Conservation (phyloP, 2,888 invertebrate species). For the Carabus problematicus region DNA sequence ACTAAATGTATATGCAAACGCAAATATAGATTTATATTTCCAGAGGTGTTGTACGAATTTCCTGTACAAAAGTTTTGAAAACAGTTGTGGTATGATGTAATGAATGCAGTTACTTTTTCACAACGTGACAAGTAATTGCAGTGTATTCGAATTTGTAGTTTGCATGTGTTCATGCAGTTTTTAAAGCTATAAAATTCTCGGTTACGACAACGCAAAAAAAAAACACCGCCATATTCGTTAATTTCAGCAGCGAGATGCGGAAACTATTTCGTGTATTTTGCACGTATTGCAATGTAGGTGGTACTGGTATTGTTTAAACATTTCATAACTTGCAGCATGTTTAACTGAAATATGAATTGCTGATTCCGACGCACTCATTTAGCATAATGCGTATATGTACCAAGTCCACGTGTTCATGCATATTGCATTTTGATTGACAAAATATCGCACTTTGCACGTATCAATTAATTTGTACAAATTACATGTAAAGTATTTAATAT, state of each 20-base stretch:
- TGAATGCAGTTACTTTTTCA: constrained; percentile 24
- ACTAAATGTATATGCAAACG: no score
- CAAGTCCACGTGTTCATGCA: no score
- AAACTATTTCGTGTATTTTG: neutral
- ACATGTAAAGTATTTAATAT: no score
- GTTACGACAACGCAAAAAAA: constrained; percentile 19
- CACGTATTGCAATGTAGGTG: neutral
- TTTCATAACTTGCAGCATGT: no score
- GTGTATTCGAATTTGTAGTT: constrained; percentile 26
- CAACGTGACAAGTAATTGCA: constrained; percentile 24
- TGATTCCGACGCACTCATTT: no score
- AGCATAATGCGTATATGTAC: no score
- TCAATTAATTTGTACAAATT: no score
- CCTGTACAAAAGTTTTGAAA: neutral
- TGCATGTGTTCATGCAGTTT: constrained; percentile 26
- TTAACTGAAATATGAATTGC: no score
- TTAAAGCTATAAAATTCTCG: constrained; percentile 23
- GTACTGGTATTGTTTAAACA: neutral
- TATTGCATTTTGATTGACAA: no score
- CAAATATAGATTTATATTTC: constrained; percentile 13
- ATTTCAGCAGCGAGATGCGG: constrained; percentile 20
- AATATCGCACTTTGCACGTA: no score
- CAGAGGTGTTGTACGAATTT: constrained; percentile 9
- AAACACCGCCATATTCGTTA: constrained; percentile 27
- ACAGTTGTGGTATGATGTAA: neutral